These are phyloP conservation scores for Hormaphis cornu DNA, from an alignment of 1,140 invertebrate genomes.

Conservation along the genomic window DNA sequence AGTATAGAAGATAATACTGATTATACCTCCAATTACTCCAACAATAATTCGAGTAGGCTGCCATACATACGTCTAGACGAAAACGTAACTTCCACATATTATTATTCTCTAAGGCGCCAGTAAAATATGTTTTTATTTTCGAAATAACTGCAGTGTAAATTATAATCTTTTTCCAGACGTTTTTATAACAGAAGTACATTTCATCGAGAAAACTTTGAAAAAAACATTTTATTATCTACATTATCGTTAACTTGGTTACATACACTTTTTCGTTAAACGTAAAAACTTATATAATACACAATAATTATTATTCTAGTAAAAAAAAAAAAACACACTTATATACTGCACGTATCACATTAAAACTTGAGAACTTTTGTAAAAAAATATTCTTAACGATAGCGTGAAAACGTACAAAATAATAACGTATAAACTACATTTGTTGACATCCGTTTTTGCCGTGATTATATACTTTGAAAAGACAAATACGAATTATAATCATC, in stretches of 20 bases:
- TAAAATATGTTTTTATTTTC: no score
- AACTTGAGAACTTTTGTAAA: background rate
- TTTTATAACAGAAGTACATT: background rate
- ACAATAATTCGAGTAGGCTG: background rate
- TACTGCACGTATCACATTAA: constrained; percentile 11
- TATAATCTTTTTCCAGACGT: background rate
- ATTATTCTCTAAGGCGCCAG: background rate
- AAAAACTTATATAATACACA: background rate
- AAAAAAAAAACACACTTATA: background rate
- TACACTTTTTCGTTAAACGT: background rate
- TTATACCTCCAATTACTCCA: no score
- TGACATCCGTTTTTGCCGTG: background rate
- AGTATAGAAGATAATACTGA: no score
- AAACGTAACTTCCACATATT: no score
- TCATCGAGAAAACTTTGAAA: background rate
- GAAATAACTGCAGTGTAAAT: no score
- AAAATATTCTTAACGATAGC: background rate
- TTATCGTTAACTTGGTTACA: background rate
- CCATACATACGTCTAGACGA: background rate
- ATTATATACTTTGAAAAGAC: background rate
- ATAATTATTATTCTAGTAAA: no score
- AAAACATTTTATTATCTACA: background rate
- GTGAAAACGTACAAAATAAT: background rate
- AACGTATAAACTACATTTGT: background rate
- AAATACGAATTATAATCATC: background rate